Percentiles rank a stretch among this genome's conserved stretches.
Evolutionary conservation across 2,797 vertebrate species (phyloP).

Genomic region (Hypotaenidia philippensis): DNA sequence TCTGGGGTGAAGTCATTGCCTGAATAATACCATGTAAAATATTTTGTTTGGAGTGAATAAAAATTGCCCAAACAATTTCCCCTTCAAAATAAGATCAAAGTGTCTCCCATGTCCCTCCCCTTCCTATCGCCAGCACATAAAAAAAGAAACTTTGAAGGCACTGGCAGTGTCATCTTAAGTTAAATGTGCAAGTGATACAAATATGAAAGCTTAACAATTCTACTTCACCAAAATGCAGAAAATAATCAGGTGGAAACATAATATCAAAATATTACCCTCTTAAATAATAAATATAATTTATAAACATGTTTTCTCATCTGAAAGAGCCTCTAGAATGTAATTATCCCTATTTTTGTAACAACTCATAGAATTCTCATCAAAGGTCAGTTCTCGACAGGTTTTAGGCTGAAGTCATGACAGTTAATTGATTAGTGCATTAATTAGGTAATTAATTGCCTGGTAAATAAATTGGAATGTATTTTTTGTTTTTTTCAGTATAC

Average conservation of each 20-base stretch:
- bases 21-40: neutral
- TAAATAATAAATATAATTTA: neutral
- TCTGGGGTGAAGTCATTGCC: neutral
- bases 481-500: neutral
- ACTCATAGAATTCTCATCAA: conserved; percentile 1
- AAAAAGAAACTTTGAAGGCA: neutral
- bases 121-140: neutral
- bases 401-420: conserved; percentile 12
- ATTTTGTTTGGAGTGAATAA: neutral
- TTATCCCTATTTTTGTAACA: neutral
- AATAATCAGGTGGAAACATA: neutral
- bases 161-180: neutral
- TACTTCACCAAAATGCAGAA: neutral
- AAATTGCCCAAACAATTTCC: neutral
- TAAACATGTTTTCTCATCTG: neutral
- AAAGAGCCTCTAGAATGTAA: neutral
- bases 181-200: neutral
- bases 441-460: neutral
- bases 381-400: neutral
- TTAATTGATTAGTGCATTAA: neutral
- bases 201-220: neutral
- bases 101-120: neutral
- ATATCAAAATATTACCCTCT: neutral
- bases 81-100: neutral
- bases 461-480: conserved; percentile 45